These are phyloP conservation scores for Strongylocentrotus purpuratus DNA, from an alignment of 35 echinoderm and acorn worm species.

Conservation along the genomic window DNA sequence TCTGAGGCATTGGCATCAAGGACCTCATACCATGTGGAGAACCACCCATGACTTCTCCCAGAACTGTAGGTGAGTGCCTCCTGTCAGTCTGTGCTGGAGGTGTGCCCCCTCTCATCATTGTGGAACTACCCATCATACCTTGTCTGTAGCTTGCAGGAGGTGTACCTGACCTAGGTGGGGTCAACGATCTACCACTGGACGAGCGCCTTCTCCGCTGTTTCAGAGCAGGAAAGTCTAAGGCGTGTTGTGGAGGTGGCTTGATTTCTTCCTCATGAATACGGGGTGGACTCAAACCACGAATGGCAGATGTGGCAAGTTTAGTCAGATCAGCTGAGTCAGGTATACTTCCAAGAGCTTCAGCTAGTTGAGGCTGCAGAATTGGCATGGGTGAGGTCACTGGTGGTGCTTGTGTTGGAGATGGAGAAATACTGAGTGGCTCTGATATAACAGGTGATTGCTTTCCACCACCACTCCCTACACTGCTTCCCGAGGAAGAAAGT, in stretches of 20 bases:
- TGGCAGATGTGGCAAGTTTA: constrained; percentile 47
- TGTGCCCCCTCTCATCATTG: constrained; percentile 37
- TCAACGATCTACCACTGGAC: constrained; percentile 42
- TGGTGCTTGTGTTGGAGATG: constrained; percentile 44
- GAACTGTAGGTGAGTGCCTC: constrained; percentile 22
- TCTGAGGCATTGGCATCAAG: constrained; percentile 38
- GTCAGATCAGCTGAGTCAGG: constrained; percentile 41
- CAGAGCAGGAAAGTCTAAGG: constrained; percentile 27
- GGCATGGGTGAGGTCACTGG: constrained; percentile 33
- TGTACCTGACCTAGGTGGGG: constrained; percentile 39
- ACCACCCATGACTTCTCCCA: constrained; percentile 34
- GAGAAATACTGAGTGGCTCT: constrained; percentile 19
- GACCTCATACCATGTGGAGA: constrained; percentile 1
- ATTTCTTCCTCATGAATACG: constrained; percentile 54
- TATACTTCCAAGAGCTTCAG: constrained; percentile 42
- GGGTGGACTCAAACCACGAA: constrained; percentile 43
- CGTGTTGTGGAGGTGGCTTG: constrained; percentile 28
- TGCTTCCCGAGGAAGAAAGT: constrained; percentile 7
- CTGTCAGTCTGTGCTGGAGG: constrained; percentile 44
- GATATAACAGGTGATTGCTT: constrained; percentile 34
- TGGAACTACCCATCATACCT: constrained; percentile 4
- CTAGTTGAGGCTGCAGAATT: constrained; percentile 34
- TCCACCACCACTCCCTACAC: constrained; percentile 21
- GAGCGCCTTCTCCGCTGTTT: constrained; percentile 36
- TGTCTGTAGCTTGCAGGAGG: constrained; percentile 32